Evolutionary conservation across 2,888 invertebrate genomes (phyloP).

Genomic region (Drosophila mulleri): DNA sequence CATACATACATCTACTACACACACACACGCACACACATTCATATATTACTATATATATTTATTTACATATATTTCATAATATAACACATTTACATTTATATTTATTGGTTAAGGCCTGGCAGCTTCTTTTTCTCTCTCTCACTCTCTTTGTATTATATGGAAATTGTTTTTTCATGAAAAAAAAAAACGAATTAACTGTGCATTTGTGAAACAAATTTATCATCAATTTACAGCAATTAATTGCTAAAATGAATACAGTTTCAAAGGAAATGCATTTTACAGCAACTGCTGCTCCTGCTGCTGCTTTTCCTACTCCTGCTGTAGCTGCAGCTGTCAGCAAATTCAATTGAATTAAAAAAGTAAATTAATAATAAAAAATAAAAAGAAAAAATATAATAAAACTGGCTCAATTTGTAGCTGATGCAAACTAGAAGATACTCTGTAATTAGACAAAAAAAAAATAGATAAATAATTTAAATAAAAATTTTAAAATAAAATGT

Average conservation of each 20-base stretch:
- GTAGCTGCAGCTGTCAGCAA: constrained; percentile 40
- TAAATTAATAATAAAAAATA: constrained; percentile 22
- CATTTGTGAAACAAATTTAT: constrained; percentile 45
- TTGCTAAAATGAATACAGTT: constrained; percentile 47
- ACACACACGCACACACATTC: background rate
- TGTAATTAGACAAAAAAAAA: background rate
- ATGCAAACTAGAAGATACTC: background rate
- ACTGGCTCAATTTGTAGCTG: background rate
- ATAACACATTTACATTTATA: background rate
- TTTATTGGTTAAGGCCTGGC: background rate
- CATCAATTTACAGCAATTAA: constrained; percentile 46
- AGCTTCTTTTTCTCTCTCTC: background rate
- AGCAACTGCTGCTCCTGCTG: background rate
- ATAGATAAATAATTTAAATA: no score
- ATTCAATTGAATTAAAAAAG: constrained; percentile 52
- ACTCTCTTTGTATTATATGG: constrained; percentile 82
- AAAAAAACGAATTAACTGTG: constrained; percentile 44
- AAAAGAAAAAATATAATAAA: background rate
- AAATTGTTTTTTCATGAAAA: constrained; percentile 31
- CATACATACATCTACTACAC: background rate
- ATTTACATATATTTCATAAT: no score
- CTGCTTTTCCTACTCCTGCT: background rate
- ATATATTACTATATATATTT: background rate
- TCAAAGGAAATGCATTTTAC: constrained; percentile 34
- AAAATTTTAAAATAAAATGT: no score